phyloP scores from a whole-genome alignment of 2,797 vertebrate species.

The Chloroceryle amazona region DNA sequence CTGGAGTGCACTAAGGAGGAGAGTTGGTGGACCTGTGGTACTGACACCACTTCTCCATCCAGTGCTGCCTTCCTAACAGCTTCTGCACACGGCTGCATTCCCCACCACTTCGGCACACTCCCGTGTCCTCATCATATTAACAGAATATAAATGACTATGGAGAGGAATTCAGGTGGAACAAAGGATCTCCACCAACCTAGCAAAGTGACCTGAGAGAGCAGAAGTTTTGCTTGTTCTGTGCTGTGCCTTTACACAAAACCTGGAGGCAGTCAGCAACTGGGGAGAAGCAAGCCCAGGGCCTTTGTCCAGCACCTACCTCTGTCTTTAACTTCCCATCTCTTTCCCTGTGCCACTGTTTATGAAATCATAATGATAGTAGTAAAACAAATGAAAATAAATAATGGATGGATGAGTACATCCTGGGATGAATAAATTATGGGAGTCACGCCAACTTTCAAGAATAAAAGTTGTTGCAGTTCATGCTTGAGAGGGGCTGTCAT shows the following conservation, averaged over 20 bases:
- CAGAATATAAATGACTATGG: not conserved
- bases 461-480: not conserved
- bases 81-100: not conserved
- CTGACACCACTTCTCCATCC: not conserved
- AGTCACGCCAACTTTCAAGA: slow-evolving; percentile 22
- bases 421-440: slow-evolving; percentile 62
- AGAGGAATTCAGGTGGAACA: not conserved
- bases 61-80: not conserved
- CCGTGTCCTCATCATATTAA: not conserved
- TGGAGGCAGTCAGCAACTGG: not conserved
- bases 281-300: not conserved
- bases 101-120: not conserved
- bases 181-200: not conserved
- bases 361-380: slow-evolving; percentile 54
- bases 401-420: slow-evolving; percentile 44
- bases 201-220: not conserved
- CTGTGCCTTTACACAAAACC: not conserved
- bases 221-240: not conserved
- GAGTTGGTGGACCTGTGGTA: accelerated
- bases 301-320: not conserved
- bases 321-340: not conserved
- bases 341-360: slow-evolving; percentile 24
- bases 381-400: slow-evolving; percentile 62
- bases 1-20: not conserved
- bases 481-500: not conserved